Conservation (phyloP, 2,797 vertebrate genomes). For the Anolis apletophallus region DNA sequence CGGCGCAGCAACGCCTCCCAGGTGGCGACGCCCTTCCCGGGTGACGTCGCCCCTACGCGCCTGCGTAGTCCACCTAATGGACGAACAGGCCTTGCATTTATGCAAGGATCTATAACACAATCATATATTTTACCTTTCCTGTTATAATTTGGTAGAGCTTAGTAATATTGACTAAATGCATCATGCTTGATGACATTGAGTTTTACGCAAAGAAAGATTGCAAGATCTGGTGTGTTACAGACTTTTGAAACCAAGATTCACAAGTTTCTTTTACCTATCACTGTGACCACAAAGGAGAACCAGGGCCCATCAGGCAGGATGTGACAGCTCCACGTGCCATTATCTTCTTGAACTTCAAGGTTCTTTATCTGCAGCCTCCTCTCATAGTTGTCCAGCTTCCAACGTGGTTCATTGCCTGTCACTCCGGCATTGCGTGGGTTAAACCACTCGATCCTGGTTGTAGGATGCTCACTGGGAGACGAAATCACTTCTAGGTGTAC, state of each 20-base stretch:
- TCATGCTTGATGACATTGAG: neutral
- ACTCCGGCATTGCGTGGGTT: neutral
- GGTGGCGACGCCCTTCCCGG: too few species aligned
- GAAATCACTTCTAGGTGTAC: constrained; percentile 63
- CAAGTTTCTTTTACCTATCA: constrained; percentile 71
- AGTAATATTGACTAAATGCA: neutral
- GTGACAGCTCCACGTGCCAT: constrained; percentile 67
- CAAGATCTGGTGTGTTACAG: neutral
- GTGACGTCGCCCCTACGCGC: too few species aligned
- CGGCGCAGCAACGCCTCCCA: too few species aligned
- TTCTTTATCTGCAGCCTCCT: neutral
- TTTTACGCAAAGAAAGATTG: neutral
- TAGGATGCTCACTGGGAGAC: accelerated
- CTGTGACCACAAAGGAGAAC: constrained; percentile 55
- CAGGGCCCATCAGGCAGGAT: constrained; percentile 9
- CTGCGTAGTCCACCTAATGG: too few species aligned
- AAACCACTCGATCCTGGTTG: constrained; percentile 24
- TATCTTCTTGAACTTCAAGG: constrained; percentile 49
- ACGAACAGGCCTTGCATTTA: too few species aligned
- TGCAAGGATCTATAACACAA: too few species aligned
- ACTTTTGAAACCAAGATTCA: neutral
- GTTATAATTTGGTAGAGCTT: neutral
- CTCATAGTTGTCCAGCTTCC: accelerated
- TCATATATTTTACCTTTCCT: neutral
- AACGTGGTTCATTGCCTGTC: accelerated